Evolutionary conservation across 1,140 invertebrate species (phyloP), one percentile per base, ranked within the genome.

Genomic region (Pararge aegeria): DNA sequence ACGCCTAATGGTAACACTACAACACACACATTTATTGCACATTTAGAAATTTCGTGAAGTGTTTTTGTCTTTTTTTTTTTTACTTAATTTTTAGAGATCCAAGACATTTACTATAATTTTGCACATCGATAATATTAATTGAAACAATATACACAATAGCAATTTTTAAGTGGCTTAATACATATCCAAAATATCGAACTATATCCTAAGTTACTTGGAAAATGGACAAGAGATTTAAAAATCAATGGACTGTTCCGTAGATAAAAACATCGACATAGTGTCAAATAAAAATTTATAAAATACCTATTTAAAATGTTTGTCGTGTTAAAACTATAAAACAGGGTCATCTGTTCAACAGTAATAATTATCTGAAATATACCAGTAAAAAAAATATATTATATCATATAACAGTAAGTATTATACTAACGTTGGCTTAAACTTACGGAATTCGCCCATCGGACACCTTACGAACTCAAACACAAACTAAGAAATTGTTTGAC

Each of bases 21-120:
- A 89, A 90, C 88, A 91, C 87, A 91, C 88, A 91, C 87, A 90
- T 89, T 90, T 91, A 91, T 90, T 90, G 88, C 90, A 91, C 90
- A 90, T 90, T 90, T 90, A 91, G 88, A 90, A 88, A 87, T 86
- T 90, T 89, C 70, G 76, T 84, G 85, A 88, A 88, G 75, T 85
- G 73, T 87, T 87, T 87, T 89, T 87, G 78, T 83, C 76, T 83
- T 87, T 89, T 87, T 86, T 46, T 78, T 76, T 85, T 79, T n/a
- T n/a, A 78, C 70, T 73, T 78, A 83, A 83, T 82, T 87, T 89
- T 89, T 86, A 84, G 82, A 89, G 80, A 87, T 89, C 84, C 84
- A 88, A 89, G 85, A 89, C 87, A 86, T 88, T 87, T 84, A 89
- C 80, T 87, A 89, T 88, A 89, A 88, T 89, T 88, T 89, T 87